Percentiles rank a stretch among this genome's conserved stretches.
Conservation (phyloP, 2,113 vertebrate genomes). For the Heterocephalus glaber region DNA sequence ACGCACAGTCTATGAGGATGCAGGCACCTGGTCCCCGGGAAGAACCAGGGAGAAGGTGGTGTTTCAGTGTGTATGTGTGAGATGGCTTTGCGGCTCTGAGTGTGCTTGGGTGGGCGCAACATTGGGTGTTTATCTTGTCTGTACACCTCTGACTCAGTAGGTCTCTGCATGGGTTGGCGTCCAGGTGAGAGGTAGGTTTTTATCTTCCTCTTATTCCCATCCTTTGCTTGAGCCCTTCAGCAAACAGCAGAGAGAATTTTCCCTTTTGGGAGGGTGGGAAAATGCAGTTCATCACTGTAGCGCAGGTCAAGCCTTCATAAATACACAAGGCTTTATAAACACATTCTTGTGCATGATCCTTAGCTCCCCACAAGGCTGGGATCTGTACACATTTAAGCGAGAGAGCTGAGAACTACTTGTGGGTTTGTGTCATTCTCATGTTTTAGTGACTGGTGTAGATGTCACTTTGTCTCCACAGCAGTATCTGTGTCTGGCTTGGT, state of each 20-base stretch:
- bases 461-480: not conserved
- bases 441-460: not conserved
- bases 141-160: not conserved
- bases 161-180: not conserved
- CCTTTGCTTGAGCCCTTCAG: not conserved
- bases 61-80: not conserved
- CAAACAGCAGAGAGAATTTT: not conserved
- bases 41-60: not conserved
- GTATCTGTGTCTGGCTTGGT: not conserved
- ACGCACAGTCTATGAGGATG: not conserved
- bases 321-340: constrained; percentile 32
- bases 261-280: constrained; percentile 7
- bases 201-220: not conserved
- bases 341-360: not conserved
- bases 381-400: not conserved
- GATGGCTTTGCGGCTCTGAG: not conserved
- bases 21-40: not conserved
- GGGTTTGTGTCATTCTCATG: not conserved
- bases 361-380: not conserved
- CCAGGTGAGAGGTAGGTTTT: not conserved
- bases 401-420: not conserved
- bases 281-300: not conserved
- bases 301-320: not conserved
- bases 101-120: not conserved
- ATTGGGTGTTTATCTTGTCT: not conserved